Evolutionary conservation across 2,797 vertebrate species (phyloP).

Genomic region (Pyrocephalus nanus): DNA sequence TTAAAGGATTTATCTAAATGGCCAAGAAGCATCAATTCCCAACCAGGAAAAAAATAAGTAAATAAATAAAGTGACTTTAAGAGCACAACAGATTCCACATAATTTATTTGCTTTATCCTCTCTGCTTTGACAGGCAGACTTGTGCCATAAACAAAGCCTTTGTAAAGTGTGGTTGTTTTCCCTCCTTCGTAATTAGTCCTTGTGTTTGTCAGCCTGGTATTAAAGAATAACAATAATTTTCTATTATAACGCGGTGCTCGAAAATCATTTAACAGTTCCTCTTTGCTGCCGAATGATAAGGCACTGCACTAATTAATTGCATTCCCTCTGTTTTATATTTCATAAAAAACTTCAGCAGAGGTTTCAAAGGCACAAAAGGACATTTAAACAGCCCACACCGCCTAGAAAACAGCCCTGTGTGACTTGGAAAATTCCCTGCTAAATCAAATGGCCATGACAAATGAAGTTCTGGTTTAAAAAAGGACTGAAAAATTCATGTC

Average conservation of each 20-base stretch:
- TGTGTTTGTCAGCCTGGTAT: neutral
- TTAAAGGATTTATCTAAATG: neutral
- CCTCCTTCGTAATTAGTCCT: neutral
- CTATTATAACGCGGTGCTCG: neutral
- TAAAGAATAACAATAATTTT: slow-evolving; percentile 24
- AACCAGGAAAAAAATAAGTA: neutral
- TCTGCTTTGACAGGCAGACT: neutral
- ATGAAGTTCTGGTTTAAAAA: neutral
- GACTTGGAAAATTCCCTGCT: neutral
- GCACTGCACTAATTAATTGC: slow-evolving; percentile 18
- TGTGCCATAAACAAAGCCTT: slow-evolving; percentile 2
- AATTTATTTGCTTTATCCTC: neutral
- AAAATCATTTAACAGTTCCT: slow-evolving; percentile 11
- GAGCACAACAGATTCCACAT: neutral
- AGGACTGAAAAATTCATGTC: neutral
- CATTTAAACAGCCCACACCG: neutral
- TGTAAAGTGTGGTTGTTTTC: slow-evolving; percentile 3
- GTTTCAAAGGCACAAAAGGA: slow-evolving; percentile 39
- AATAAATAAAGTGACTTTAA: neutral
- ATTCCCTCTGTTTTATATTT: slow-evolving; percentile 10
- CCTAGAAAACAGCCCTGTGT: neutral
- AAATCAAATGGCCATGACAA: neutral
- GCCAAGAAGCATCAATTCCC: neutral
- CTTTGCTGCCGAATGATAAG: neutral
- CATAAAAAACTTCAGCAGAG: slow-evolving; percentile 15